Base-by-base conservation (phyloP, 2,888 invertebrate species). In the Drosophila paucipuncta region DNA sequence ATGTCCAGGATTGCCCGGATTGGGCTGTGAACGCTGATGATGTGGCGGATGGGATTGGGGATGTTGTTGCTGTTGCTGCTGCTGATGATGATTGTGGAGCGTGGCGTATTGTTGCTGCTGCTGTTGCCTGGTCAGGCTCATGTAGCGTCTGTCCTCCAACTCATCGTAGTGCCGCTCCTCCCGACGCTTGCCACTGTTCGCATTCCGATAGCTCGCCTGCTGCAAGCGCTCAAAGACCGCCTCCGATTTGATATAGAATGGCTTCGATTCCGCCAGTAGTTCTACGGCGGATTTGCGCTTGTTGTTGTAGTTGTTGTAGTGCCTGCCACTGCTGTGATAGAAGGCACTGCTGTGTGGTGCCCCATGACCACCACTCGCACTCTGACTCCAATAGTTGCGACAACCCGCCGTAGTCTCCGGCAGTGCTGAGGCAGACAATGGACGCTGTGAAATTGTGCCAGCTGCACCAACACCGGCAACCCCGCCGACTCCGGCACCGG, bases 231-330 rank as follows among this genome's bases (percentile, higher is more conserved):
- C 98, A 84, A 97, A 94, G 63, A 98, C 97, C 16, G 96, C 96
- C 93, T 98, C 97, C 18, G 97, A 97, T 94, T 98, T 98, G 64
- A 98, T 98, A 93, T 98, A 99, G 93, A 97, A 97, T 0, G 97
- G 97, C 93, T 98, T 98, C 79, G 97, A 97, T 93, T 98, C 98
- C 39, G 98, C 98, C 70, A 99, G 94, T 88, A 98, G 94, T 93
- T 99, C 98, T 53, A 98, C 98, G 0, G 99, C 98, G 67, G 98
- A 98, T 94, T 98, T 98, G 88, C 98, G 95, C 93, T 97, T 97
- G 85, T 95, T 97, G 85, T 95, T 95, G 91, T 96, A 95, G 86
- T 95, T 95, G 91, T 95, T 95, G 91, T 95, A 95, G 54, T 95
- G 95, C 28, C 92, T 82, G 4, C 90, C 83, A 33, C 86, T 82